Percentiles rank a stretch among this genome's conserved stretches.
These are phyloP conservation scores for Zygaena filipendulae DNA, from an alignment of 2,888 invertebrate species.

Conservation along the genomic window DNA sequence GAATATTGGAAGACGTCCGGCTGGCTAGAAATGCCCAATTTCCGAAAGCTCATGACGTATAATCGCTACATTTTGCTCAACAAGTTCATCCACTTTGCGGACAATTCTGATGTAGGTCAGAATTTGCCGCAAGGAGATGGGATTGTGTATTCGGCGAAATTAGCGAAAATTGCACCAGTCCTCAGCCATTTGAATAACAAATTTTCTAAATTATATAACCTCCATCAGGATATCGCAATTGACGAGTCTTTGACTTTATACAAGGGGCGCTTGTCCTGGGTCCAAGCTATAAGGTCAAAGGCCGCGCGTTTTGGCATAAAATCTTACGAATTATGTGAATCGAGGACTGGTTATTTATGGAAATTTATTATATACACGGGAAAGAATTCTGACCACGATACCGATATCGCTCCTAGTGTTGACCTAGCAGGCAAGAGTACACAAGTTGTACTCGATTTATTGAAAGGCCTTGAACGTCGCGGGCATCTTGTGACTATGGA, in stretches of 20 bases:
- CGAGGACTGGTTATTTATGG: too few relatives aligned
- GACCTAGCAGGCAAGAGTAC: conserved; percentile 10
- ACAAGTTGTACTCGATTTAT: conserved; percentile 5
- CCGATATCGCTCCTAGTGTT: conserved; percentile 5
- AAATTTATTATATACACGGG: too few relatives aligned
- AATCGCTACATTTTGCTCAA: conserved; percentile 15
- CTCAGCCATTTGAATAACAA: conserved; percentile 18
- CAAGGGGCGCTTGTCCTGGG: conserved; percentile 17
- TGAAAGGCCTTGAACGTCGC: conserved; percentile 12
- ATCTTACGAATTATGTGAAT: conserved; percentile 19
- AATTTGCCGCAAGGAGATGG: conserved; percentile 3
- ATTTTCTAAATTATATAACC: conserved; percentile 17
- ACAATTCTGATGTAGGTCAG: conserved; percentile 9
- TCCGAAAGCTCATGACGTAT: conserved; percentile 13
- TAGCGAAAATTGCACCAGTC: conserved; percentile 10
- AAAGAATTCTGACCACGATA: too few relatives aligned
- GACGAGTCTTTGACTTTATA: conserved; percentile 19
- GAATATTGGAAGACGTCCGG: conserved; percentile 15
- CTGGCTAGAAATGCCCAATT: conserved; percentile 12
- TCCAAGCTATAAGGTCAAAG: conserved; percentile 15
- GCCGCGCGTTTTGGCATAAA: conserved; percentile 17
- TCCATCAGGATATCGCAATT: conserved; percentile 18
- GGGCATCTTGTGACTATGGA: conserved; percentile 20
- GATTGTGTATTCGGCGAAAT: conserved; percentile 11
- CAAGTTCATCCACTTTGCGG: conserved; percentile 16